Base-by-base conservation (phyloP, 2,888 invertebrate species). In the Automeris io region DNA sequence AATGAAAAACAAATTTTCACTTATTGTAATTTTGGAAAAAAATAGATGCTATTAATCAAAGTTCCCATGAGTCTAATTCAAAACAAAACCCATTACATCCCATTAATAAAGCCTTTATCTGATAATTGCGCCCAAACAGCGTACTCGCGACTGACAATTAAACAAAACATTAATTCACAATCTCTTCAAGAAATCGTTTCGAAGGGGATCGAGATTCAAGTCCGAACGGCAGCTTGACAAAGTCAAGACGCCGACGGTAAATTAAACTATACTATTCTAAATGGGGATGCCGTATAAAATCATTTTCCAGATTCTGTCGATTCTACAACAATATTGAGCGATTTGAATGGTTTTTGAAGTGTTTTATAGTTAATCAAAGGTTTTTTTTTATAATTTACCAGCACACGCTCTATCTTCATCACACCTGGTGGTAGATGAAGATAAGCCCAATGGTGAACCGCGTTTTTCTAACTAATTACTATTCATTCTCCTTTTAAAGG, bases 201-300 rank as follows among this genome's bases (percentile, higher is more conserved):
- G 76, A 76, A 75, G 72, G 61, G 66, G 68, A 64, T 68, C 70
- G 71, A 63, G 60, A 61, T 19, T 21, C 25, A 6, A 33, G 9
- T 29, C n/a, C 19, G 16, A 34, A 22, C 13, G 12, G 9, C 7
- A 8, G 5, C 75, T 78, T 73, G 71, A 70, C 76, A 71, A 76
- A 81, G 73, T 77, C 75, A 70, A 72, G 73, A 72, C 67, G 68
- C 70, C 70, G 72, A 74, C 70, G 68, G 63, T 70, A 69, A 76
- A 76, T 70, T 73, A 76, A 78, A 75, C 74, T 66, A 74, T 74
- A 74, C 77, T 76, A 74, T 73, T 70, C 63, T 33, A 26, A 40
- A 32, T 36, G 24, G 32, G 40, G 18, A 24, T 22, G 32, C 6
- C 5, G 18, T 9, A 13, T 29, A 9, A n/a, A 8, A 25, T 5